phyloP scores from a whole-genome alignment of 2,888 invertebrate species.

The Gortyna flavago region DNA sequence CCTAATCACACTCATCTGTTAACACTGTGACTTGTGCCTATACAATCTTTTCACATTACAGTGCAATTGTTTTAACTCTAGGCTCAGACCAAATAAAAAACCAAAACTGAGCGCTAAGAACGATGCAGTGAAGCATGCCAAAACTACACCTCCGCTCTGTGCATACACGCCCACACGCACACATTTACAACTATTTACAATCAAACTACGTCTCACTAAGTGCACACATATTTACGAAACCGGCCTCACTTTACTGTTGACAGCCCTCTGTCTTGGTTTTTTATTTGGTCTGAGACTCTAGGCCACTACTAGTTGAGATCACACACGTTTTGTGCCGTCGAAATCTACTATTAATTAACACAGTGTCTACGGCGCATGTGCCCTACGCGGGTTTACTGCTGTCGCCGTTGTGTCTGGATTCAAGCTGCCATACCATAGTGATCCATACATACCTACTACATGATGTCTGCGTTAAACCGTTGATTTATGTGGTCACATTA shows the following conservation, averaged over 20 bases:
- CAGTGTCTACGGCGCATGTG: conserved; percentile 4
- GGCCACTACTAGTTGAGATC: background rate
- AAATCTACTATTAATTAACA: conserved; percentile 3
- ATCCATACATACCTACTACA: background rate
- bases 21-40: background rate
- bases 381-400: background rate
- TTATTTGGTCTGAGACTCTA: too few relatives aligned
- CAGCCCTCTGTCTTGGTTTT: too few relatives aligned
- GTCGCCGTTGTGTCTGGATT: background rate
- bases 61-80: background rate
- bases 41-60: background rate
- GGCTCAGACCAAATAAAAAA: too few relatives aligned
- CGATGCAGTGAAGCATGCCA: too few relatives aligned
- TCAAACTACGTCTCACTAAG: too few relatives aligned
- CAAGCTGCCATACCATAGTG: background rate
- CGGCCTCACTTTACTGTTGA: too few relatives aligned
- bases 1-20: background rate
- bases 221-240: too few relatives aligned
- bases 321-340: background rate
- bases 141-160: too few relatives aligned
- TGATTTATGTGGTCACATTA: background rate
- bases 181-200: too few relatives aligned
- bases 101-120: too few relatives aligned
- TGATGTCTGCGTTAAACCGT: background rate
- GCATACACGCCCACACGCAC: too few relatives aligned